Evolutionary conservation across 2,888 invertebrate genomes (phyloP), one percentile per base, ranked within the genome.

Genomic region (Agrotis puta): DNA sequence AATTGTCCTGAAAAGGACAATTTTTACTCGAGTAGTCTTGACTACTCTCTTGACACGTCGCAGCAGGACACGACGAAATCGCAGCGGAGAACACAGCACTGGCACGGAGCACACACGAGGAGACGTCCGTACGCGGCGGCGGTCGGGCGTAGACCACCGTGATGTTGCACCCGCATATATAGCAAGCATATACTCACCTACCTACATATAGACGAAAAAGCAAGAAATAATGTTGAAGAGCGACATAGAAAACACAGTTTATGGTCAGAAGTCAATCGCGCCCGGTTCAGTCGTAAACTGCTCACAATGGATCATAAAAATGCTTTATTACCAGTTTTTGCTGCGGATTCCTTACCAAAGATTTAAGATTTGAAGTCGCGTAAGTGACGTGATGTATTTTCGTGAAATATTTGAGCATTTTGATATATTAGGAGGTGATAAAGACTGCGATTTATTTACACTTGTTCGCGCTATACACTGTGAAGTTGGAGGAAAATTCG

Each of bases 251-350:
- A 94, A 92, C 87, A 86, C 85, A 91, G 87, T 94, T 94, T 94
- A 94, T 90, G 92, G 89, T 83, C 93, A 93, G 93, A 92, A 94
- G 94, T 94, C 93, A 94, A 94, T 94, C 94, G 90, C 82, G 90
- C 89, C 80, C 84, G 86, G 86, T 80, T n/a, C 79, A 78, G 90
- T 90, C 92, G 90, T 94, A 92, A 94, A 93, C 79, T 84, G 79
- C 76, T 90, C 87, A 95, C 95, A 95, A 95, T 94, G 91, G 91
- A 82, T 94, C 94, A 92, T 95, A 94, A 94, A 95, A 88, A 88
- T 89, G 83, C 83, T 93, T 94, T 93, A 94, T 90, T 83, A 88
- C 84, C 70, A 80, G 86, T 85, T 88, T 87, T 88, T 72, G 69
- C 61, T 79, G 85, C 74, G 64, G 74, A 69, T 72, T 80, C 69